phyloP scores from a whole-genome alignment of 2,113 vertebrate genomes.

The Columba janthina region DNA sequence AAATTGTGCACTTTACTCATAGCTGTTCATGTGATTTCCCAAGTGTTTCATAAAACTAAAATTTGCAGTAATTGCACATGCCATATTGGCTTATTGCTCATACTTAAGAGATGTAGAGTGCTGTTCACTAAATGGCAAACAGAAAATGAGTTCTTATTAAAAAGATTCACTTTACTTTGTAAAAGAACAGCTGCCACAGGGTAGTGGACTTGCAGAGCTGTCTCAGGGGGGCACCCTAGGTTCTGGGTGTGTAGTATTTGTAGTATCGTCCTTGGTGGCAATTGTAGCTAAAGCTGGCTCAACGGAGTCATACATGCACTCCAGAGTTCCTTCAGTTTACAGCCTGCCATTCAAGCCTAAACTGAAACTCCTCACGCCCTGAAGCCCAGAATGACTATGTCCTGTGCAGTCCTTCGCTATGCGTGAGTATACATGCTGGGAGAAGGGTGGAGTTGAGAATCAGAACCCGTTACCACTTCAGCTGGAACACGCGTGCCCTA shows the following conservation, averaged over 20 bases:
- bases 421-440: background rate
- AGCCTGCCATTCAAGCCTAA: background rate
- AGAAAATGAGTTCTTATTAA: background rate
- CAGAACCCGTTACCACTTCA: background rate
- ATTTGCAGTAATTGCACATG: background rate
- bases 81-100: background rate
- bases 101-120: background rate
- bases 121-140: background rate
- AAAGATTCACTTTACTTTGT: background rate
- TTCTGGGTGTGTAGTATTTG: background rate
- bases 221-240: background rate
- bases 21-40: background rate
- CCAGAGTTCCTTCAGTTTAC: background rate
- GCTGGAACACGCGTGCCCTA: background rate
- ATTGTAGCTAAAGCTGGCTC: background rate
- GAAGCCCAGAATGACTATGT: background rate
- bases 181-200: background rate
- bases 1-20: background rate
- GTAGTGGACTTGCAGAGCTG: background rate
- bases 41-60: background rate
- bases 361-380: fast-evolving
- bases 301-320: background rate
- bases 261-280: background rate
- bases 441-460: background rate
- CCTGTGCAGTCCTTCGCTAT: background rate